These are phyloP conservation scores for Bombus vancouverensis DNA, from an alignment of 1,140 invertebrate genomes.

Conservation along the genomic window DNA sequence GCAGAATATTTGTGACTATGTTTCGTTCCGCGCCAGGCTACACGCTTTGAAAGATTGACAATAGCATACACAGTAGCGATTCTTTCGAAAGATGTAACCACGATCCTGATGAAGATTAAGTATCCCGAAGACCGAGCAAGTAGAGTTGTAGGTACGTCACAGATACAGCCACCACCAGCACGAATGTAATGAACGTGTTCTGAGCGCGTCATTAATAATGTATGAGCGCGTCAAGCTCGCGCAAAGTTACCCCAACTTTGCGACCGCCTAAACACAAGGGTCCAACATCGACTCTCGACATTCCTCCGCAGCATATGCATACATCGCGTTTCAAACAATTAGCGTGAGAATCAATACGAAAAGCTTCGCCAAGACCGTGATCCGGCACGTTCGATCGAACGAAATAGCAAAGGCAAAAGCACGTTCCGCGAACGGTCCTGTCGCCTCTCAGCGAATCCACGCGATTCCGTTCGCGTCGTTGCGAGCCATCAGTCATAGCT, in stretches of 20 bases:
- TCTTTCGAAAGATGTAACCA: too few species aligned
- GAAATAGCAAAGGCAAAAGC: not conserved
- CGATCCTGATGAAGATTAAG: slow-evolving; percentile 4
- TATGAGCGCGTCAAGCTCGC: slow-evolving; percentile 12
- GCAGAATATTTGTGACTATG: too few species aligned
- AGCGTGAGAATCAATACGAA: not conserved
- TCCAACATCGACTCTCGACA: not conserved
- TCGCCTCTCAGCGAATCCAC: slow-evolving; percentile 35
- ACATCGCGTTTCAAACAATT: not conserved
- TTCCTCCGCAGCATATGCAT: not conserved
- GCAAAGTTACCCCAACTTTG: slow-evolving; percentile 7
- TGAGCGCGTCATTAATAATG: slow-evolving; percentile 19
- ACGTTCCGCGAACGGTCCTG: not conserved
- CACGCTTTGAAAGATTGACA: too few species aligned
- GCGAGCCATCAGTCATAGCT: slow-evolving; percentile 55
- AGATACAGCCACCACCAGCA: not conserved
- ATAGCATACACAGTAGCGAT: too few species aligned
- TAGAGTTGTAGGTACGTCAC: not conserved
- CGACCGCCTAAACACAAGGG: not conserved
- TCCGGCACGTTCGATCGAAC: not conserved
- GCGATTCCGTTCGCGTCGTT: slow-evolving; percentile 44
- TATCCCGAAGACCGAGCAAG: not conserved
- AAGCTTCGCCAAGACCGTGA: not conserved
- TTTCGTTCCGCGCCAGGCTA: too few species aligned
- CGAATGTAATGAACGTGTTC: slow-evolving; percentile 16